Evolutionary conservation across 2,888 invertebrate genomes (phyloP).

Genomic region (Apotomis turbidana): DNA sequence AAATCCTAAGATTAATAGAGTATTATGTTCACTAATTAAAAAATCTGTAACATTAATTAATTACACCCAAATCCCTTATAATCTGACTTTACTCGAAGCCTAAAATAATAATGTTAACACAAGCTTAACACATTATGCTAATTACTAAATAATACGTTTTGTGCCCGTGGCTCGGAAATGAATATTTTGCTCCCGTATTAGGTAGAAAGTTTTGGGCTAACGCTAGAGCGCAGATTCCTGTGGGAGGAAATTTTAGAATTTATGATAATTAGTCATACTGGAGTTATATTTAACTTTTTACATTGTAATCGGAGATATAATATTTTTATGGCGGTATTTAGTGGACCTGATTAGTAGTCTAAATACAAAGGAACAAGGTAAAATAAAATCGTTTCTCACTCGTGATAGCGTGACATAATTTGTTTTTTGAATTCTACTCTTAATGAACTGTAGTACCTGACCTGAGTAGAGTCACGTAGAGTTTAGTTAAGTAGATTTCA

Average conservation of each 20-base stretch:
- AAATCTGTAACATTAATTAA: background rate
- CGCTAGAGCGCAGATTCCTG: background rate
- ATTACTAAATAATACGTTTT: constrained; percentile 6
- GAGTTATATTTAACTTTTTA: background rate
- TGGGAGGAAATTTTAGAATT: constrained; percentile 5
- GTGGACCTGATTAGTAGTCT: background rate
- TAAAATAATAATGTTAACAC: constrained; percentile 7
- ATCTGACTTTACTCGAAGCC: constrained; percentile 1
- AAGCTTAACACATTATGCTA: constrained; percentile 17
- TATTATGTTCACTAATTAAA: background rate
- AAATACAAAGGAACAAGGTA: no score
- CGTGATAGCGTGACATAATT: no score
- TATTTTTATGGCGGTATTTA: no score
- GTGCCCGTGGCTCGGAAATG: background rate
- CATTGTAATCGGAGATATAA: background rate
- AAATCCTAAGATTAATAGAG: no score
- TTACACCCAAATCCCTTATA: constrained; percentile 5
- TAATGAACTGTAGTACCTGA: no score
- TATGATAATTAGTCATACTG: constrained; percentile 1
- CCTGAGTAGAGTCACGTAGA: no score
- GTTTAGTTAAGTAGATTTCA: no score
- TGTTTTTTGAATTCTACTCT: no score
- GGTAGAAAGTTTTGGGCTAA: constrained; percentile 10
- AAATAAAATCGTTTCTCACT: no score
- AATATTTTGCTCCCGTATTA: constrained; percentile 10